Base-by-base conservation (phyloP, 2,797 vertebrate genomes). In the Lacerta viridis region DNA sequence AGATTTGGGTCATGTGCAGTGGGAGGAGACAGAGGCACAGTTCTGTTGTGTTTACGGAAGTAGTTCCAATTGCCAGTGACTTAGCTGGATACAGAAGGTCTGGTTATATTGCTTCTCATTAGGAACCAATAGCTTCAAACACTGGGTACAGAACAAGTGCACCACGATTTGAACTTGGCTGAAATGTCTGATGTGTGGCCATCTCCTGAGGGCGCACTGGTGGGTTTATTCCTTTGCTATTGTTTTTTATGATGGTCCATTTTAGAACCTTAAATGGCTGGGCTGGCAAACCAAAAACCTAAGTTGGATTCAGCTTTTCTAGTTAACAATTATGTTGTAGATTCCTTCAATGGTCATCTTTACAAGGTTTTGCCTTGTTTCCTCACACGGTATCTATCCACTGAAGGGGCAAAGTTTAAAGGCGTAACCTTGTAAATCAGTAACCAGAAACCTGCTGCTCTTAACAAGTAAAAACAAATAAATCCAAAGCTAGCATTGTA, bases 381-480 rank as follows among this genome's bases (percentile, higher is more conserved):
- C 5, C 18, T 17, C 33, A 39, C 15, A 68, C 9, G 7, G n/a
- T 17, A 33, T 75, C 18, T 69, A 11, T 39, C 18, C 25, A 41
- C n/a, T 5, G 3, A 80, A 33, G 8, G 46, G 29, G 20, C 82
- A 72, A 77, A 80, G 66, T 43, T 84, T 88, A n/a, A 77, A 72
- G 43, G n/a, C 17, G 77, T n/a, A 41, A 43, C 10, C n/a, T 69
- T 69, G 43, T 77, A 84, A 88, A 80, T 59, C 27, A 74, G 66
- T 72, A 80, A 76, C 66, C 7, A 29, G 3, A 29, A 20, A 61
- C 72, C 36, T 61, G 1, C 27, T 80, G n/a, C 29, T 69, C 1
- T 36, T 59, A 4, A 33, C n/a, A 39, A 15, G 4, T 55, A 46
- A 8, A 43, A 29, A 41, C 17, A 29, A 68, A 43, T 69, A 64